Base-by-base conservation (phyloP, 2,113 vertebrate genomes). In the Lepus europaeus region DNA sequence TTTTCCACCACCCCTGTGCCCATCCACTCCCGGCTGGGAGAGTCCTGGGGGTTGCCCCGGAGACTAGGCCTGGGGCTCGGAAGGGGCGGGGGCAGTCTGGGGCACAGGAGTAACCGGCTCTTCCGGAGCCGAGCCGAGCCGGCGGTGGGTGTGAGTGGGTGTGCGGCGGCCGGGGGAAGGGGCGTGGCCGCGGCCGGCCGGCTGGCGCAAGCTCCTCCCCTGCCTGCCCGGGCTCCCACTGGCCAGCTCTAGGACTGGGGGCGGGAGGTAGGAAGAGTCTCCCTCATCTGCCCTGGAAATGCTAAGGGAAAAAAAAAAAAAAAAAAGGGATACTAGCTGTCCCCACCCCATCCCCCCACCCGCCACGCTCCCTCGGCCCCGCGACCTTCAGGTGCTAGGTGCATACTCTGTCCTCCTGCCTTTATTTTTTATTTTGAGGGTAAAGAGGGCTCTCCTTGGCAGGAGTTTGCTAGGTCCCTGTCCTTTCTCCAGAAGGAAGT, bases 81-180 rank as follows among this genome's bases (percentile, higher is more conserved):
- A 97, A 97, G 96, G 90, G 96, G 97, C 96, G 96, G 96, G 94
- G 74, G 91, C 69, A 89, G 90, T 84, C 87, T 93, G 66, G 93
- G 91, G 90, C 96, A 97, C 97, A 92, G 83, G 96, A 97, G 96
- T 97, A 97, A 97, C 96, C 95, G 97, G 96, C 96, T 97, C 95
- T 98, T 97, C 97, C 96, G 93, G 95, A 93, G 94, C 76, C 0
- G 14, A 86, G 96, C 17, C 80, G 61, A 96, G 93, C 91, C 91
- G 12, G 86, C 56, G 6, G 96, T 90, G 96, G 92, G 97, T 96
- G 96, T 90, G 95, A 96, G 97, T 96, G 96, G 94, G 97, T 89
- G 97, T 92, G 94, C 29, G 72, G 73, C 27, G 80, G 91, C 12
- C 74, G 80, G 36, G 77, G 73, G 69, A 0, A 76, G 77, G 79